These are phyloP conservation scores for Arrhopalites spinosus DNA, from an alignment of 2,888 invertebrate genomes.

Conservation along the genomic window DNA sequence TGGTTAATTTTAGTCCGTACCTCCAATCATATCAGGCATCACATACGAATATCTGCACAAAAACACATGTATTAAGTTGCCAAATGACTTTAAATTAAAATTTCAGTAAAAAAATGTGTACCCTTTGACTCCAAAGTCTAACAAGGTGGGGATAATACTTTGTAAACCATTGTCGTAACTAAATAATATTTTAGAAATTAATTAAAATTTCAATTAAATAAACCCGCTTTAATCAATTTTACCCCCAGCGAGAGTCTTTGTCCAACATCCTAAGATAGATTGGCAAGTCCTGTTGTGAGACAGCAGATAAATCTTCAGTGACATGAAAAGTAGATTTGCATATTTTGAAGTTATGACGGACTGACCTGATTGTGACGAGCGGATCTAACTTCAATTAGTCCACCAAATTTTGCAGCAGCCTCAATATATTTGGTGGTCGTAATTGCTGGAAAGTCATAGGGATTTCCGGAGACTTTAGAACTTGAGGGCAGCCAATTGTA, in stretches of 20 bases:
- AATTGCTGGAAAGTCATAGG: not conserved
- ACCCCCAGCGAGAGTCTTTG: conserved; percentile 63
- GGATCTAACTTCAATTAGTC: conserved; percentile 71
- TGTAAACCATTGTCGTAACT: conserved; percentile 60
- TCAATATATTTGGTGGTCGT: conserved; percentile 28
- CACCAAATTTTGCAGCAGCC: conserved; percentile 60
- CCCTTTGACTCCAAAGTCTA: conserved; percentile 8
- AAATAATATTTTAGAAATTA: conserved; percentile 62
- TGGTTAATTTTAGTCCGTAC: no score
- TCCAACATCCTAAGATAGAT: conserved; percentile 79
- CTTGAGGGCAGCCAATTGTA: conserved; percentile 69
- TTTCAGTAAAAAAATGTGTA: not conserved
- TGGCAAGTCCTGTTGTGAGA: conserved; percentile 61
- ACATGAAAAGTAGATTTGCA: not conserved
- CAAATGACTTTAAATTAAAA: not conserved
- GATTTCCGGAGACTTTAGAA: conserved; percentile 33
- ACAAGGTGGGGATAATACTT: conserved; percentile 7
- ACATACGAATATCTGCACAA: conserved; percentile 10
- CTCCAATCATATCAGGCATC: conserved; percentile 25
- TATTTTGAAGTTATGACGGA: no score
- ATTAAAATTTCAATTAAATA: conserved; percentile 58
- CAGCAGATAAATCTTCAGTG: no score
- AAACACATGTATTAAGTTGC: not conserved
- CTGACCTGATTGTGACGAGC: conserved; percentile 71
- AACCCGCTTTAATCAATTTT: not conserved